Conservation (phyloP, 2,888 invertebrate species). For the Tenodera sinensis region DNA sequence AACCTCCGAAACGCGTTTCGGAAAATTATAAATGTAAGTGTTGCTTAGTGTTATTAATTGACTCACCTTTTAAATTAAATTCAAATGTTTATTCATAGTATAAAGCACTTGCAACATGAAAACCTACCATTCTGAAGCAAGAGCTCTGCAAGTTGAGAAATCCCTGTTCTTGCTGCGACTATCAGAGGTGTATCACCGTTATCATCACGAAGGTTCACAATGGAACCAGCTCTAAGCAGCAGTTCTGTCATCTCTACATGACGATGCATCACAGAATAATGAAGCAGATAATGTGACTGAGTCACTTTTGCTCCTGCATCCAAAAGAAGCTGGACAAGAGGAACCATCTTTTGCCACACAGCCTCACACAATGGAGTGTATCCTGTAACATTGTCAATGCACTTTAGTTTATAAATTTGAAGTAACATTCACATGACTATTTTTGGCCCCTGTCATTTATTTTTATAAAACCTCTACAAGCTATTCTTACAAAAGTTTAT, state of each 20-base stretch:
- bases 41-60: too few species aligned
- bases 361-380: conserved; percentile 69
- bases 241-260: conserved; percentile 57
- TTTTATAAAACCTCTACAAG: too few species aligned
- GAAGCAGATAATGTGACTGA: conserved; percentile 65
- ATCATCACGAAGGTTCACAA: conserved; percentile 60
- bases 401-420: too few species aligned
- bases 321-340: conserved; percentile 57
- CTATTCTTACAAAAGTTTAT: too few species aligned
- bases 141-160: conserved; percentile 50
- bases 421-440: too few species aligned
- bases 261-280: conserved; percentile 61
- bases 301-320: conserved; percentile 64
- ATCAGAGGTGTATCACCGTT: conserved; percentile 67
- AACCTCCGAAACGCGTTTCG: too few species aligned
- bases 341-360: conserved; percentile 60
- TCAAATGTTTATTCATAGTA: too few species aligned
- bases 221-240: conserved; percentile 54
- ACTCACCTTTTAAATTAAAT: too few species aligned
- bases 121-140: conserved; percentile 54
- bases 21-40: too few species aligned
- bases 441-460: too few species aligned
- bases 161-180: conserved; percentile 52
- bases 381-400: conserved; percentile 42
- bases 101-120: background rate